Evolutionary conservation across 2,113 vertebrate genomes (phyloP).

Genomic region (Thunnus maccoyii): DNA sequence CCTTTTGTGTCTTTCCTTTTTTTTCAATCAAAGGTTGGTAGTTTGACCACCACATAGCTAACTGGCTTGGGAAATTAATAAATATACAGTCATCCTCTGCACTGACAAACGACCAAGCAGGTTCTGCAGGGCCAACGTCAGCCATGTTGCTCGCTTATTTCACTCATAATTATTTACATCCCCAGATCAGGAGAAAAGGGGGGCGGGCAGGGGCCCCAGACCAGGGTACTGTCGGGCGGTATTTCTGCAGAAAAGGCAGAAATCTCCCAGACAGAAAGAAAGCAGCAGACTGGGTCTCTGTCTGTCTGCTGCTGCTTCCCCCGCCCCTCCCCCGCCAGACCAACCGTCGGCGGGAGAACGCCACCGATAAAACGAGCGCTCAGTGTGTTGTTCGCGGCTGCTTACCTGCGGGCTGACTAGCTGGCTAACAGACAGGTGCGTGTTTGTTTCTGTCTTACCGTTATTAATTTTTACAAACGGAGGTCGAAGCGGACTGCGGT

Average conservation of each 20-base stretch:
- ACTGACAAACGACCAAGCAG: constrained; percentile 42
- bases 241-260: constrained; percentile 6
- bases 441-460: constrained; percentile 64
- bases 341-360: constrained; percentile 70
- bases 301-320: constrained; percentile 48
- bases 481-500: constrained; percentile 27
- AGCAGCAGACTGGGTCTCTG: constrained; percentile 44
- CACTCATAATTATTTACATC: constrained; percentile 69
- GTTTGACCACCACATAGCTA: not conserved
- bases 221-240: not conserved
- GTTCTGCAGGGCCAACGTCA: constrained; percentile 83
- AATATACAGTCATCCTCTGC: constrained; percentile 39
- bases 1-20: not conserved
- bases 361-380: constrained; percentile 67
- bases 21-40: not conserved
- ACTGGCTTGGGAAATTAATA: not conserved
- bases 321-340: constrained; percentile 70
- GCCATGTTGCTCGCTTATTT: constrained; percentile 88
- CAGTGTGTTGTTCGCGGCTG: constrained; percentile 41
- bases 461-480: constrained; percentile 9
- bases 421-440: constrained; percentile 22
- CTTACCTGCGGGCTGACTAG: constrained; percentile 50
- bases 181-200: constrained; percentile 50
- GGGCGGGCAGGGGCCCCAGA: constrained; percentile 21
- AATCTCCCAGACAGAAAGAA: constrained; percentile 39